Conservation (phyloP, 2,888 invertebrate genomes). For the Standfussiana lucernea region DNA sequence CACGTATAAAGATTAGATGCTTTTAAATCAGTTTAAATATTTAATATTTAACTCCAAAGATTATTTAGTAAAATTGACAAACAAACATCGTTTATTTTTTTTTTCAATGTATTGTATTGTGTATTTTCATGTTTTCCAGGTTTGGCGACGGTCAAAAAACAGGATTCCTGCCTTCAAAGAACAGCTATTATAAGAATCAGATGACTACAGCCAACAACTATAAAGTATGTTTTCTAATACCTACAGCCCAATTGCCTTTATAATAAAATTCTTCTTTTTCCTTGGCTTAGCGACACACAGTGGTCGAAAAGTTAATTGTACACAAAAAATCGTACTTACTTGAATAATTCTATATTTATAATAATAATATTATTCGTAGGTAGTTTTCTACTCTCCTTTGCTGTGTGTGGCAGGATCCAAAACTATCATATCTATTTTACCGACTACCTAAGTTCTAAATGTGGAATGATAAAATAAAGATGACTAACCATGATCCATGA, state of each 20-base stretch:
- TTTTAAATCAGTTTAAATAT: background rate
- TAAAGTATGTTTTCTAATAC: constrained; percentile 87
- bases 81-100: background rate
- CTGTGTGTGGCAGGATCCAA: background rate
- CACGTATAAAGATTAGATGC: background rate
- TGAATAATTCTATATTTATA: background rate
- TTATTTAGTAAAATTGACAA: background rate
- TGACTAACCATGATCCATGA: background rate
- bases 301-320: background rate
- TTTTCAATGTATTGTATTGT: background rate
- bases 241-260: background rate
- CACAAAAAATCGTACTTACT: background rate
- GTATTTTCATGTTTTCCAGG: constrained; percentile 78
- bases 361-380: too few species aligned
- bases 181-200: constrained; percentile 92
- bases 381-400: background rate
- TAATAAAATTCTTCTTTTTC: background rate
- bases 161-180: constrained; percentile 91
- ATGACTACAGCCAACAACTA: constrained; percentile 89
- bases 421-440: background rate
- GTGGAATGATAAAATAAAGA: background rate
- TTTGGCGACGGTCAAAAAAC: constrained; percentile 92
- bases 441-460: background rate
- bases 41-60: background rate
- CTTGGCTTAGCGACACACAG: background rate